Percentiles rank a stretch among this genome's conserved stretches.
These are phyloP conservation scores for Orchesella flavescens DNA, from an alignment of 2,888 invertebrate genomes.

Conservation along the genomic window DNA sequence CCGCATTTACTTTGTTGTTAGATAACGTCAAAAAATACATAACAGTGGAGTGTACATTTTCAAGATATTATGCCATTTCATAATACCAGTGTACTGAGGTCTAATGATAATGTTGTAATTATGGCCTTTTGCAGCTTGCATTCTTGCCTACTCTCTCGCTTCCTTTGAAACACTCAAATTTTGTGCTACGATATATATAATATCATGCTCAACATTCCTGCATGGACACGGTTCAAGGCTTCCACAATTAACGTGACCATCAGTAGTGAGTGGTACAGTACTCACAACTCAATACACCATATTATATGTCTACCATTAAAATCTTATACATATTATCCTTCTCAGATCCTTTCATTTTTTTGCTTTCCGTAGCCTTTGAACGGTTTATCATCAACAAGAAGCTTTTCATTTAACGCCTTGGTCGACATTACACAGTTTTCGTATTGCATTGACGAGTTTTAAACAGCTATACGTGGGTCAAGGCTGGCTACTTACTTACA, in stretches of 20 bases:
- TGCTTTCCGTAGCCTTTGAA: not conserved
- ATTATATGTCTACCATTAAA: not conserved
- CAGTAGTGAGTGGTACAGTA: slow-evolving; percentile 15
- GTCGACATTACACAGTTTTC: not conserved
- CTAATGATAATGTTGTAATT: slow-evolving; percentile 16
- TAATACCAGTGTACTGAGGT: not conserved
- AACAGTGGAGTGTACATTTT: slow-evolving; percentile 32
- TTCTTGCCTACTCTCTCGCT: not conserved
- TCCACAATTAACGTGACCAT: slow-evolving; percentile 57
- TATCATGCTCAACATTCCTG: not conserved
- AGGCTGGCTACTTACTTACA: slow-evolving; percentile 37
- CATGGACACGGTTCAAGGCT: slow-evolving; percentile 57
- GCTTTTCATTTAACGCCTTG: too few relatives aligned
- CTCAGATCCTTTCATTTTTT: slow-evolving; percentile 10
- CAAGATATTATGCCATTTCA: slow-evolving; percentile 25
- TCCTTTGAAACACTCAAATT: slow-evolving; percentile 2
- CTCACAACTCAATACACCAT: not conserved
- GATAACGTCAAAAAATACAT: slow-evolving; percentile 37
- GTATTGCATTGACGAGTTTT: not conserved
- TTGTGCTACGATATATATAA: not conserved
- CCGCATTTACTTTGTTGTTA: slow-evolving; percentile 17
- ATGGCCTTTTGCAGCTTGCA: not conserved
- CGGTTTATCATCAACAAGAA: not conserved
- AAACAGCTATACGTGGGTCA: slow-evolving; percentile 50
- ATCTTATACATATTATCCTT: too few relatives aligned